Percentiles rank a stretch among this genome's conserved stretches.
These are phyloP conservation scores for Alligator mississippiensis DNA, from an alignment of 2,113 vertebrate genomes.

Conservation along the genomic window DNA sequence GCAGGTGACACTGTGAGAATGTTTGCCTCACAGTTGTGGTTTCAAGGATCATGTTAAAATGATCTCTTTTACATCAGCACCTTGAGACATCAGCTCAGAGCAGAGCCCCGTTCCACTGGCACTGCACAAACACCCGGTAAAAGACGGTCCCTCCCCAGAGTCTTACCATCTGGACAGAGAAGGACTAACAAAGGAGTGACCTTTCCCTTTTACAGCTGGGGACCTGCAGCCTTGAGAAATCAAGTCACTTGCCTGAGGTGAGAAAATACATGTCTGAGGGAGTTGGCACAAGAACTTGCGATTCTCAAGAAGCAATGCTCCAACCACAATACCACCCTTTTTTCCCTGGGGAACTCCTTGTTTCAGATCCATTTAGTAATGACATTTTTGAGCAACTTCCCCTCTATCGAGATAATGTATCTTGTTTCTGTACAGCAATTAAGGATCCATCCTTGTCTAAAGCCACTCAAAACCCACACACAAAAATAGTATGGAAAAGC, in stretches of 20 bases:
- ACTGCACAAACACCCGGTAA: background rate
- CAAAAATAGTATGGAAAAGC: background rate
- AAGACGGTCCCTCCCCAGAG: background rate
- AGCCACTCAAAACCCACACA: background rate
- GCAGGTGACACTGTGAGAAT: background rate
- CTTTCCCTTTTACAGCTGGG: background rate
- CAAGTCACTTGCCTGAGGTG: background rate
- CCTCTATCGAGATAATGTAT: background rate
- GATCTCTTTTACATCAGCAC: background rate
- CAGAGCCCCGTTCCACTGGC: background rate
- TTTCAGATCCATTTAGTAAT: background rate
- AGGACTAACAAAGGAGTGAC: background rate
- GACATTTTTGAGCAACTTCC: background rate
- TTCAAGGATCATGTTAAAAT: background rate
- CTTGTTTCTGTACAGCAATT: background rate
- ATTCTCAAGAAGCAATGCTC: background rate
- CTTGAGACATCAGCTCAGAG: background rate
- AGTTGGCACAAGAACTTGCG: background rate
- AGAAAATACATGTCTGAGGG: background rate
- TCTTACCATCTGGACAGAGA: background rate
- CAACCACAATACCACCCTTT: background rate
- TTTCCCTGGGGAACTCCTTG: background rate
- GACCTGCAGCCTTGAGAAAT: background rate
- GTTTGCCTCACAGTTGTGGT: background rate
- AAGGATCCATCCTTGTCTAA: background rate